Evolutionary conservation across 2,888 invertebrate genomes (phyloP).

Genomic region (Apamea sordens): DNA sequence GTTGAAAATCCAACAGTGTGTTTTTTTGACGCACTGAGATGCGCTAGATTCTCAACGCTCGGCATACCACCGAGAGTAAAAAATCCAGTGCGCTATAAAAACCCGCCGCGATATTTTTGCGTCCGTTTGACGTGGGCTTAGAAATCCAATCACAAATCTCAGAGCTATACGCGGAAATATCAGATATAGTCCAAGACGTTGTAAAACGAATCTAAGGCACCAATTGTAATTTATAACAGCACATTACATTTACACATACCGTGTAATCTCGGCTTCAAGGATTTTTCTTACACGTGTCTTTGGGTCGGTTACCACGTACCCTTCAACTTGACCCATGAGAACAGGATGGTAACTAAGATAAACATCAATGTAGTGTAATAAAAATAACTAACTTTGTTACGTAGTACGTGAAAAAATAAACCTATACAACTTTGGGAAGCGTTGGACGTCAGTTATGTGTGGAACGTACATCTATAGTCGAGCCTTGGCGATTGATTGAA

Average conservation of each 20-base stretch:
- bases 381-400: conserved; percentile 22
- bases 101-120: too few species aligned
- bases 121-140: too few species aligned
- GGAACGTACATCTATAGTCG: conserved; percentile 60
- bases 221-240: background rate
- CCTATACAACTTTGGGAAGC: conserved; percentile 40
- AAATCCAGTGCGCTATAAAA: too few species aligned
- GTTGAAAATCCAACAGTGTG: too few species aligned
- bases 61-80: too few species aligned
- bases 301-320: conserved; percentile 11
- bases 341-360: conserved; percentile 23
- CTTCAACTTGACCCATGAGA: conserved; percentile 47
- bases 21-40: too few species aligned
- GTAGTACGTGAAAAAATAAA: conserved; percentile 22
- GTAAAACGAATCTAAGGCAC: background rate
- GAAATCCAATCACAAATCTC: background rate
- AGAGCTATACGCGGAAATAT: background rate
- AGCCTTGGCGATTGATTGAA: conserved; percentile 72
- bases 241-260: conserved; percentile 6
- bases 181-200: background rate
- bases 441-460: conserved; percentile 70
- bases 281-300: conserved; percentile 21
- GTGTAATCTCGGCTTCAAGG: conserved; percentile 16
- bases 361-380: conserved; percentile 10
- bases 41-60: too few species aligned